Conservation (phyloP, 2,113 vertebrate genomes). For the Prochilodus magdalenae region DNA sequence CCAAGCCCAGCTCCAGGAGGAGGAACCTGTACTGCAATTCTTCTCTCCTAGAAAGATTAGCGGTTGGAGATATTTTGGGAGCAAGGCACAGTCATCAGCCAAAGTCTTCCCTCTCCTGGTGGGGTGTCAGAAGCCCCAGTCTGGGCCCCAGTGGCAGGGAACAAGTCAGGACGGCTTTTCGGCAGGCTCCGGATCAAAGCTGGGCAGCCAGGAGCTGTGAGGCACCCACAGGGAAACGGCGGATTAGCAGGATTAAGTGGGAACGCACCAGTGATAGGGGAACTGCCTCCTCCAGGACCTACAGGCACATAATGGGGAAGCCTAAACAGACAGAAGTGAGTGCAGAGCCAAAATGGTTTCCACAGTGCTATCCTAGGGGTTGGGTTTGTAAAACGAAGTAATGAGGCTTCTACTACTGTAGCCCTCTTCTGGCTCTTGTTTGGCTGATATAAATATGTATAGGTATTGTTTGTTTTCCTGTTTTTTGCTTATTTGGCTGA, state of each 20-base stretch:
- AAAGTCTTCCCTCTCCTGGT: constrained; percentile 3
- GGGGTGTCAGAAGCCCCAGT: constrained; percentile 1
- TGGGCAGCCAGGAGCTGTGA: constrained; percentile 20
- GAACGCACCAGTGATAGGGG: constrained; percentile 37
- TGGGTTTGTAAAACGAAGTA: background rate
- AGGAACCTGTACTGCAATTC: background rate
- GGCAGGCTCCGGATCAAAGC: constrained; percentile 43
- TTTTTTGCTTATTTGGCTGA: background rate
- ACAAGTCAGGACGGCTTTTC: constrained; percentile 8
- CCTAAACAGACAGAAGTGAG: constrained; percentile 12
- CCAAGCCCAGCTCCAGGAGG: background rate
- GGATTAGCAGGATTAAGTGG: constrained; percentile 48
- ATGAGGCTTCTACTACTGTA: constrained; percentile 12
- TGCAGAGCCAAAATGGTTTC: background rate
- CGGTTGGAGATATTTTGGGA: background rate
- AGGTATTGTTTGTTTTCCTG: background rate
- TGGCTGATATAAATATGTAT: background rate
- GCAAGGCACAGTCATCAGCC: background rate
- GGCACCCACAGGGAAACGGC: constrained; percentile 19
- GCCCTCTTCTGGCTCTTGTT: constrained; percentile 1
- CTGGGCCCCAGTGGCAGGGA: constrained; percentile 24
- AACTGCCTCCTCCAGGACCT: constrained; percentile 9
- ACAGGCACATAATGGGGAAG: background rate
- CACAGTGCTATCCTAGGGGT: background rate
- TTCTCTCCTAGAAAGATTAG: background rate